These are phyloP conservation scores for Fragum sueziense DNA, from an alignment of 2,888 invertebrate genomes.

Conservation along the genomic window DNA sequence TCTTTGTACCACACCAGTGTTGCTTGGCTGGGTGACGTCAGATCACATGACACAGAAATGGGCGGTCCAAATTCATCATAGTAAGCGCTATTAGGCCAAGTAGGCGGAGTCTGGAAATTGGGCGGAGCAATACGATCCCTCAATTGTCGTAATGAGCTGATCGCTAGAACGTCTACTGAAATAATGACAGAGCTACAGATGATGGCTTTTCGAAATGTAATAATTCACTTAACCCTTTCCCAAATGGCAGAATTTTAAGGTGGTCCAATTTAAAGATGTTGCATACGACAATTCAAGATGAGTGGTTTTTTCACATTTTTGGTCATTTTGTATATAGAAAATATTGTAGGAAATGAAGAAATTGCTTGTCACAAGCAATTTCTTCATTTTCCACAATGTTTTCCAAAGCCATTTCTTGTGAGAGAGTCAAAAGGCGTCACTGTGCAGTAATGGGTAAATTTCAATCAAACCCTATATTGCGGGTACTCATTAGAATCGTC, in stretches of 20 bases:
- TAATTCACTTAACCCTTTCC: neutral
- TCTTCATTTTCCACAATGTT: neutral
- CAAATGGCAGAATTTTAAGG: neutral
- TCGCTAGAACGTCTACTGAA: neutral
- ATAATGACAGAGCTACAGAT: too few species aligned
- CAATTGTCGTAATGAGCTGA: neutral
- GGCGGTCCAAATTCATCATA: conserved; percentile 57
- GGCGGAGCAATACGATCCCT: neutral
- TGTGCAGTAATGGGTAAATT: too few species aligned
- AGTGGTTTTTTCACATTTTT: too few species aligned
- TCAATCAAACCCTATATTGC: too few species aligned
- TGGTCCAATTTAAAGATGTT: too few species aligned
- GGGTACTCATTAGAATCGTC: too few species aligned
- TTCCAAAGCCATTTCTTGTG: neutral
- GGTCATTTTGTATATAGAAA: too few species aligned
- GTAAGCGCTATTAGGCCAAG: conserved; percentile 48
- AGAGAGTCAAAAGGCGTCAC: too few species aligned
- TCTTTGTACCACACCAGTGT: conserved; percentile 49
- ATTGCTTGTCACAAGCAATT: neutral
- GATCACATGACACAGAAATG: conserved; percentile 40
- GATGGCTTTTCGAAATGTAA: too few species aligned
- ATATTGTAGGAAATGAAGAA: neutral
- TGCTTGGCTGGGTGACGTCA: neutral
- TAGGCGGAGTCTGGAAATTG: conserved; percentile 26
- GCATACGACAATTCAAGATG: too few species aligned